These are phyloP conservation scores for Xanthorhoe designata DNA, from an alignment of 2,888 invertebrate genomes.

Conservation along the genomic window DNA sequence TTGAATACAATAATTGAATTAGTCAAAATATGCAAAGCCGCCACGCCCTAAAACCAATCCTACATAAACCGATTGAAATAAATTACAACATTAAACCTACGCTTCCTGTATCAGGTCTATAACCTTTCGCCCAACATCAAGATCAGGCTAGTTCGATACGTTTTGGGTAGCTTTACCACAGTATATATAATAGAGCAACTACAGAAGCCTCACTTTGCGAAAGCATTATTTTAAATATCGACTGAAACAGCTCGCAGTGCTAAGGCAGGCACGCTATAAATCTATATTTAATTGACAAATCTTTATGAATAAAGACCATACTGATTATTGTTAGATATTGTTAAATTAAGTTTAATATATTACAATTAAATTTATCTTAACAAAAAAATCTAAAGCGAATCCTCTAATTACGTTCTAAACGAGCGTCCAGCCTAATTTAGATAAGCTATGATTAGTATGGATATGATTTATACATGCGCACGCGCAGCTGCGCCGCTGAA, in stretches of 20 bases:
- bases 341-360: not conserved
- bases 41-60: constrained; percentile 5
- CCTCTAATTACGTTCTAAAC: constrained; percentile 59
- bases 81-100: constrained; percentile 20
- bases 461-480: constrained; percentile 73
- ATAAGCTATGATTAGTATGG: constrained; percentile 62
- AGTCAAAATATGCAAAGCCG: not conserved
- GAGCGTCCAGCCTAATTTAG: constrained; percentile 64
- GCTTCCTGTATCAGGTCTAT: constrained; percentile 27
- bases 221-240: too few species aligned
- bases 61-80: constrained; percentile 7
- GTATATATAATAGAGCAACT: too few species aligned
- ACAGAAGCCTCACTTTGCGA: too few species aligned
- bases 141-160: constrained; percentile 31
- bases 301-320: too few species aligned
- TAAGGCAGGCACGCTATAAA: too few species aligned
- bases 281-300: too few species aligned
- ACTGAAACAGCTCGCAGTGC: too few species aligned
- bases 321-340: not conserved
- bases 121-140: constrained; percentile 37
- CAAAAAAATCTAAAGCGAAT: constrained; percentile 28
- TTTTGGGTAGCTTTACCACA: constrained; percentile 26
- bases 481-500: constrained; percentile 64
- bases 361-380: not conserved
- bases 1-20: not conserved